Conservation (phyloP, 2,888 invertebrate genomes). For the Dolomedes plantarius region DNA sequence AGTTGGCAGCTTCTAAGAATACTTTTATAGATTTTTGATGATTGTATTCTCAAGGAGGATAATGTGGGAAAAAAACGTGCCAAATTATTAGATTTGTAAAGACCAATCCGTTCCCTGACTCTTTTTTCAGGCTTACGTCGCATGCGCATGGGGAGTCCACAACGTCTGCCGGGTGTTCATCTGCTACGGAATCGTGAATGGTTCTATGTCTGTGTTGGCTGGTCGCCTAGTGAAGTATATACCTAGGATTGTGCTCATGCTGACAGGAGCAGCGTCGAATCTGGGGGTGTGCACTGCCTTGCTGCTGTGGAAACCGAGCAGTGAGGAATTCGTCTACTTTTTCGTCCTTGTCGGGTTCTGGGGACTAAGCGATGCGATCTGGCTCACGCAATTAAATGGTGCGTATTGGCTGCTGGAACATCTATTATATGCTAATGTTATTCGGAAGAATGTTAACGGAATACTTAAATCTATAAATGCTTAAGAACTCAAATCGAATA, state of each 20-base stretch:
- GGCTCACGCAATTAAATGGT: conserved; percentile 98
- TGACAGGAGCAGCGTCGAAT: conserved; percentile 87
- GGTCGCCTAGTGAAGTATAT: conserved; percentile 94
- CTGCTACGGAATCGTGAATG: conserved; percentile 95
- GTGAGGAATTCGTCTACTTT: conserved; percentile 87
- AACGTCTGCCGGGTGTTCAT: conserved; percentile 98
- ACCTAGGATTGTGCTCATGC: conserved; percentile 89
- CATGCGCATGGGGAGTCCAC: conserved; percentile 89
- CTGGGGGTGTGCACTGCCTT: conserved; percentile 86
- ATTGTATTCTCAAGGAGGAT: no score
- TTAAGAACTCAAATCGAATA: no score
- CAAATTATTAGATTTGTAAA: no score
- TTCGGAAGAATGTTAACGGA: no score
- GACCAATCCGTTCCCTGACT: no score
- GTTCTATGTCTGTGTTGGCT: conserved; percentile 91
- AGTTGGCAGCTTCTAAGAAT: no score
- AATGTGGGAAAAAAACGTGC: no score
- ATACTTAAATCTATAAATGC: no score
- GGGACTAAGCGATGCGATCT: conserved; percentile 96
- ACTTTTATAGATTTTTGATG: no score
- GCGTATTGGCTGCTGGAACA: no score
- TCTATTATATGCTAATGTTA: no score
- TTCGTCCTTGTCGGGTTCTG: conserved; percentile 92
- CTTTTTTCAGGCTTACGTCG: conserved; percentile 86
- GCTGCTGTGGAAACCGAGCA: conserved; percentile 90